Conservation (phyloP, 2,113 vertebrate genomes). For the Myotis lucifugus region DNA sequence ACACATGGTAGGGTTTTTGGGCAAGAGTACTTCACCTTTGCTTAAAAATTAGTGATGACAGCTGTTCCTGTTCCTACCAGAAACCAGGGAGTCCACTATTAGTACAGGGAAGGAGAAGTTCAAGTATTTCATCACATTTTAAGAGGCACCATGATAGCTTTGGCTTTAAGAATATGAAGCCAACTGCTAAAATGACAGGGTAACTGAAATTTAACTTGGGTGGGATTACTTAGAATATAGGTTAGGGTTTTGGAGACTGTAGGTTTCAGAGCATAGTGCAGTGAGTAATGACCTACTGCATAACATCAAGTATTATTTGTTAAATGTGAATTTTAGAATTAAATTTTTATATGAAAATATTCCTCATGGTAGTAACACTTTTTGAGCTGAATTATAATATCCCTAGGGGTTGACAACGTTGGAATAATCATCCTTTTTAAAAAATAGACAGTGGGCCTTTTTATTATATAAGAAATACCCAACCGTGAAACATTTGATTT, state of each 20-base stretch:
- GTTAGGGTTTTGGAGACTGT: slow-evolving; percentile 32
- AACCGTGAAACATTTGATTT: slow-evolving; percentile 4
- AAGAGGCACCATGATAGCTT: slow-evolving; percentile 13
- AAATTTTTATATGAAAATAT: slow-evolving; percentile 45
- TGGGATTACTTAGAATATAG: slow-evolving; percentile 41
- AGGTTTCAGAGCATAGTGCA: slow-evolving; percentile 21
- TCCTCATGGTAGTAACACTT: neutral
- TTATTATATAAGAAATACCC: slow-evolving; percentile 19
- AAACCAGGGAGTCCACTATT: neutral
- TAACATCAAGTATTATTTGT: slow-evolving; percentile 38
- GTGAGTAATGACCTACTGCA: slow-evolving; percentile 5
- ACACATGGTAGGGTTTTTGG: neutral
- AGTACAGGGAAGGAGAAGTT: slow-evolving; percentile 17
- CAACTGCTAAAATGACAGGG: slow-evolving; percentile 23
- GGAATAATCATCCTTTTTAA: slow-evolving; percentile 12
- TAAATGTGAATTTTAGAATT: slow-evolving; percentile 53
- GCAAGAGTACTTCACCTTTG: slow-evolving; percentile 6
- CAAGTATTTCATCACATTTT: slow-evolving; percentile 46
- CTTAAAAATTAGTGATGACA: slow-evolving; percentile 38
- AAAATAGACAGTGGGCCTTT: neutral
- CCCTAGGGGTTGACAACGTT: neutral
- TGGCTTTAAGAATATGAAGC: slow-evolving; percentile 49
- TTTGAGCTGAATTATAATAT: slow-evolving; percentile 41
- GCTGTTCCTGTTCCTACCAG: neutral
- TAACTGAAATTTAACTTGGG: slow-evolving; percentile 51